Evolutionary conservation across 64 coral and sea anemone genomes (phyloP).

Genomic region (Pocillopora damicornis): DNA sequence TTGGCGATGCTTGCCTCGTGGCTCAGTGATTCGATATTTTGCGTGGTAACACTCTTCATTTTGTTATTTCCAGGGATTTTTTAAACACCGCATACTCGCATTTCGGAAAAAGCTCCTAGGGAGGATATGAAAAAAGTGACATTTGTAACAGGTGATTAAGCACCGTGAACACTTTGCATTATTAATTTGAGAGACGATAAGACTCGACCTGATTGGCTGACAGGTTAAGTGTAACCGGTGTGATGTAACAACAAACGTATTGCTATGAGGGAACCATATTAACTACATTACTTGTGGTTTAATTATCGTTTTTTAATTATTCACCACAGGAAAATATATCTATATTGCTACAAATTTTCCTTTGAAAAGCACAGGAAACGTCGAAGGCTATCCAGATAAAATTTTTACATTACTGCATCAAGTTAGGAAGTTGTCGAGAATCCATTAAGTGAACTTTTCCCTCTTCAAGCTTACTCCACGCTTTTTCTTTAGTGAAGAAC

Average conservation of each 20-base stretch:
- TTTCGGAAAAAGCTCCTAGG: background rate
- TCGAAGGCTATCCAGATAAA: background rate
- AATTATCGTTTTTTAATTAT: background rate
- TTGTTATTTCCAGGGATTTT: background rate
- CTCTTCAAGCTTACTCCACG: too few relatives aligned
- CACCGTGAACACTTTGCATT: background rate
- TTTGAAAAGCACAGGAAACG: background rate
- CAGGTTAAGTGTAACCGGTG: background rate
- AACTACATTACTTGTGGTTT: background rate
- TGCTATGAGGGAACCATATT: background rate
- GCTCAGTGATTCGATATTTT: background rate
- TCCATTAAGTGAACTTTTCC: too few relatives aligned
- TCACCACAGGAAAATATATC: background rate
- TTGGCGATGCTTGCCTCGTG: conserved; percentile 39
- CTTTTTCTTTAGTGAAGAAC: too few relatives aligned
- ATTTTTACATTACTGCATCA: too few relatives aligned
- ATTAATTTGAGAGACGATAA: background rate
- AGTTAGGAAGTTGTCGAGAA: too few relatives aligned
- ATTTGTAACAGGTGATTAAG: conserved; percentile 3
- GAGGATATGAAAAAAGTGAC: conserved; percentile 7
- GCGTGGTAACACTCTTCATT: background rate
- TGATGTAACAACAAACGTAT: background rate
- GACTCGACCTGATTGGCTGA: conserved; percentile 8
- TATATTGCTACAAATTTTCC: background rate
- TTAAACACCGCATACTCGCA: background rate